Evolutionary conservation across 2,797 vertebrate genomes (phyloP).

Genomic region (Serranus cabrilla): DNA sequence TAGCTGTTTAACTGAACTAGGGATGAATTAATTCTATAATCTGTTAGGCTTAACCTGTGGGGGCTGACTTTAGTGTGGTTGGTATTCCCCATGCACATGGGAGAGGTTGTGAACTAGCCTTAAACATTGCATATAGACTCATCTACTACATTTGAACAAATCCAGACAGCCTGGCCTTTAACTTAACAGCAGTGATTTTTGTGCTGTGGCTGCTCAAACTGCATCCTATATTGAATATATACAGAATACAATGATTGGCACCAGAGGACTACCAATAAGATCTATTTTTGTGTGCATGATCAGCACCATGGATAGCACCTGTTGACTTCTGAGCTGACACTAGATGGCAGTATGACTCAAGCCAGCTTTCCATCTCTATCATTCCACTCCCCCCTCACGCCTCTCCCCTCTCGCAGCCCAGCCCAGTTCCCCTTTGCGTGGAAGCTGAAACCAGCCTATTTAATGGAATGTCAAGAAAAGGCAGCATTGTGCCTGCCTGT

Average conservation of each 20-base stretch:
- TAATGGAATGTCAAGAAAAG: slow-evolving; percentile 84
- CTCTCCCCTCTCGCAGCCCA: slow-evolving; percentile 23
- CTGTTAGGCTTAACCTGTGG: slow-evolving; percentile 46
- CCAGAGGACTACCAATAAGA: slow-evolving; percentile 8
- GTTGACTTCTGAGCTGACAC: slow-evolving; percentile 48
- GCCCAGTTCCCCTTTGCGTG: slow-evolving; percentile 33
- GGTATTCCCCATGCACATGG: slow-evolving; percentile 23
- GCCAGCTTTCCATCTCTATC: slow-evolving; percentile 24
- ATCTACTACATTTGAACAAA: background rate
- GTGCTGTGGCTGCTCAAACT: background rate
- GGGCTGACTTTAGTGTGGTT: slow-evolving; percentile 19
- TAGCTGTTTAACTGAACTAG: slow-evolving; percentile 52
- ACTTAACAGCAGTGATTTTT: slow-evolving; percentile 2
- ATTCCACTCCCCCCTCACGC: background rate
- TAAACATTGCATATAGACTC: slow-evolving; percentile 9
- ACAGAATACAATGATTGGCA: background rate
- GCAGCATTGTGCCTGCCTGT: slow-evolving; percentile 69
- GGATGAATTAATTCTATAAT: slow-evolving; percentile 58
- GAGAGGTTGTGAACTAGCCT: slow-evolving; percentile 17
- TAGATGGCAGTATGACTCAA: slow-evolving; percentile 83
- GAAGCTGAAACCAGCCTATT: slow-evolving; percentile 72
- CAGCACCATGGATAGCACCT: slow-evolving; percentile 49
- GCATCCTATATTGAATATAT: background rate
- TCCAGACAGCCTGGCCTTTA: background rate
- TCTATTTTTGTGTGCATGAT: background rate